Conservation (phyloP, 1,140 invertebrate species). For the Drosophila burlai region DNA sequence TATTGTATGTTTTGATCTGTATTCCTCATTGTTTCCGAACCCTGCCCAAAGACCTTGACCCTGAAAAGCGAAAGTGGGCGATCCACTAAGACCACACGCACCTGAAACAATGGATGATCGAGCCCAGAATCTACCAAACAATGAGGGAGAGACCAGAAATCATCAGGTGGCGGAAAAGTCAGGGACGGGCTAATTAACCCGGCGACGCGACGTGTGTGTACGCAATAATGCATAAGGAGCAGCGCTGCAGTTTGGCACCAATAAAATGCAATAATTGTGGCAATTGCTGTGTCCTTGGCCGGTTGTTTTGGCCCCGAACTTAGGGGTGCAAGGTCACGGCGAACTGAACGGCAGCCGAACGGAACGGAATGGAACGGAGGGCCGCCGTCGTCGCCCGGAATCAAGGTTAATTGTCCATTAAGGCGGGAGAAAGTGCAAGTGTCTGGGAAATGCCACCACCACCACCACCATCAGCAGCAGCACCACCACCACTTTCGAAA, state of each 20-base stretch:
- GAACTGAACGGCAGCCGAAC: slow-evolving; percentile 27
- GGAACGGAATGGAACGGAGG: slow-evolving; percentile 38
- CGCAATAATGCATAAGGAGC: slow-evolving; percentile 74
- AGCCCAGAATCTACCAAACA: slow-evolving; percentile 6
- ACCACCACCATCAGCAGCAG: background rate
- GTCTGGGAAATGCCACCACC: slow-evolving; percentile 63
- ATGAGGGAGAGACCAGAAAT: slow-evolving; percentile 24
- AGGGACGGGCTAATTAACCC: slow-evolving; percentile 54
- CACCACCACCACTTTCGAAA: slow-evolving; percentile 38
- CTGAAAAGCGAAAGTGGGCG: slow-evolving; percentile 65
- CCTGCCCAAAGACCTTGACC: slow-evolving; percentile 35
- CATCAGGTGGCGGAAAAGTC: slow-evolving; percentile 48
- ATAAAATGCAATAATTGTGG: slow-evolving; percentile 77
- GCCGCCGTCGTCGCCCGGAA: slow-evolving; percentile 43
- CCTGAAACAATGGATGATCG: slow-evolving; percentile 38
- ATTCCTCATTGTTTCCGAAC: background rate
- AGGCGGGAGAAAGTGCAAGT: slow-evolving; percentile 79
- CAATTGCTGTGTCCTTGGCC: slow-evolving; percentile 35
- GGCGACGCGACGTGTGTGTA: slow-evolving; percentile 36
- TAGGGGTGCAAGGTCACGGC: slow-evolving; percentile 70
- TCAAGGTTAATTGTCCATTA: slow-evolving; percentile 83
- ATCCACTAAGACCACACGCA: slow-evolving; percentile 50
- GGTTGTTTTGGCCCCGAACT: slow-evolving; percentile 41
- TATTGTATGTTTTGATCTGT: background rate
- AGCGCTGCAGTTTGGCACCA: slow-evolving; percentile 46